Evolutionary conservation across 2,888 invertebrate species (phyloP).

Genomic region (Mayetiola destructor): DNA sequence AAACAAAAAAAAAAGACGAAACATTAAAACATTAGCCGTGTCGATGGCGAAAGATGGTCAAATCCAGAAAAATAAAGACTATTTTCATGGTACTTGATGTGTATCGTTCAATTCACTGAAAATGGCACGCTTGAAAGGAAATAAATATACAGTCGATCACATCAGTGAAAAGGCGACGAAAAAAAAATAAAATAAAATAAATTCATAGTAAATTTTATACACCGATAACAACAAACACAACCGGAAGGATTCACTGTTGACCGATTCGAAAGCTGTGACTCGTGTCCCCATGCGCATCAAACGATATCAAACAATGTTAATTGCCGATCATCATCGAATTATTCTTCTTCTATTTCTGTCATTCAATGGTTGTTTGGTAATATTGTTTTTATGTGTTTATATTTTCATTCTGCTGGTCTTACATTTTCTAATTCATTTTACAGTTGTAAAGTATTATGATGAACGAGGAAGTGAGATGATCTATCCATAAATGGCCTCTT

Average conservation of each 20-base stretch:
- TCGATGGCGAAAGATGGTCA: too few species aligned
- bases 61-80: conserved; percentile 5
- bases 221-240: not conserved
- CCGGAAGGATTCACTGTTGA: conserved; percentile 16
- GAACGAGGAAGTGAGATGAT: too few species aligned
- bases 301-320: not conserved
- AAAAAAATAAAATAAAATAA: not conserved
- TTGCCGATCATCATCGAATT: not conserved
- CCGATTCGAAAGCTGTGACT: conserved; percentile 14
- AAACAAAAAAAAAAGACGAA: too few species aligned
- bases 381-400: too few species aligned
- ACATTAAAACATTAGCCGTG: too few species aligned
- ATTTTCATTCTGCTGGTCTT: too few species aligned
- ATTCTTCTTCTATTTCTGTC: too few species aligned
- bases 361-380: too few species aligned
- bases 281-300: conserved; percentile 12
- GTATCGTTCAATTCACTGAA: not conserved
- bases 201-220: not conserved
- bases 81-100: conserved; percentile 10
- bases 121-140: not conserved
- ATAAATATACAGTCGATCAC: not conserved
- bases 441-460: too few species aligned
- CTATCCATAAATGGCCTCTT: too few species aligned
- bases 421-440: too few species aligned
- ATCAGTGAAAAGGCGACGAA: not conserved